A percentile compares a stretch with the other conserved stretches of the same genome.
phyloP scores from a whole-genome alignment of 2,797 vertebrate genomes.

The Chelon labrosus region DNA sequence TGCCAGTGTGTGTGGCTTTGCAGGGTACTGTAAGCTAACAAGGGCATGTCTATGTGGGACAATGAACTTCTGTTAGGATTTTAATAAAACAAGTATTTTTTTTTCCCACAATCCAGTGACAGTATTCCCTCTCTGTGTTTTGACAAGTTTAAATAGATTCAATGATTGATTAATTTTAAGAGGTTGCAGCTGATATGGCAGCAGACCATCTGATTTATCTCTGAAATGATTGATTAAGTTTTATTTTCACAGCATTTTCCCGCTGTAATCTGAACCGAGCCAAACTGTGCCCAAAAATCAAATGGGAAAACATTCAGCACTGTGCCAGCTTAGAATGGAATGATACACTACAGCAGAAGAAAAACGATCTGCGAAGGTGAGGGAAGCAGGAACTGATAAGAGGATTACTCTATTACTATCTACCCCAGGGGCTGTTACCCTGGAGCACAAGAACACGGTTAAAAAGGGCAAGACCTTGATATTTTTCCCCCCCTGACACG shows the following conservation, averaged over 20 bases:
- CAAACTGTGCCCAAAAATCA: constrained; percentile 56
- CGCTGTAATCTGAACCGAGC: constrained; percentile 52
- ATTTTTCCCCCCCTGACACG: constrained; percentile 28
- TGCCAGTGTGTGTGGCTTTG: constrained; percentile 46
- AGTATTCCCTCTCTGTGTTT: not conserved
- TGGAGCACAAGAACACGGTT: constrained; percentile 64
- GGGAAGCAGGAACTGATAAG: constrained; percentile 81
- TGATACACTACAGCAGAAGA: constrained; percentile 65
- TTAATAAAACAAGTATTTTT: not conserved
- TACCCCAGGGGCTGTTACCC: constrained; percentile 74
- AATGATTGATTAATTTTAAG: not conserved
- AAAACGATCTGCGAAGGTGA: constrained; percentile 73
- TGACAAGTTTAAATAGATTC: not conserved
- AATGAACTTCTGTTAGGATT: not conserved
- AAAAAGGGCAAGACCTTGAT: constrained; percentile 75
- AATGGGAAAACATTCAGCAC: constrained; percentile 52
- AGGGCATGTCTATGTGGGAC: not conserved
- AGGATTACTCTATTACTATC: constrained; percentile 84
- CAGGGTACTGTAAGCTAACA: constrained; percentile 19
- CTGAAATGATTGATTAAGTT: constrained; percentile 9
- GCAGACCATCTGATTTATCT: constrained; percentile 15
- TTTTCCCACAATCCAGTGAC: not conserved
- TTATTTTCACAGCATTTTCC: constrained; percentile 37
- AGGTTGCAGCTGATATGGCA: not conserved
- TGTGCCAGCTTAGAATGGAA: constrained; percentile 56